A percentile compares a stretch with the other conserved stretches of the same genome.
phyloP scores from a whole-genome alignment of 2,113 vertebrate genomes.

The Zootoca vivipara region DNA sequence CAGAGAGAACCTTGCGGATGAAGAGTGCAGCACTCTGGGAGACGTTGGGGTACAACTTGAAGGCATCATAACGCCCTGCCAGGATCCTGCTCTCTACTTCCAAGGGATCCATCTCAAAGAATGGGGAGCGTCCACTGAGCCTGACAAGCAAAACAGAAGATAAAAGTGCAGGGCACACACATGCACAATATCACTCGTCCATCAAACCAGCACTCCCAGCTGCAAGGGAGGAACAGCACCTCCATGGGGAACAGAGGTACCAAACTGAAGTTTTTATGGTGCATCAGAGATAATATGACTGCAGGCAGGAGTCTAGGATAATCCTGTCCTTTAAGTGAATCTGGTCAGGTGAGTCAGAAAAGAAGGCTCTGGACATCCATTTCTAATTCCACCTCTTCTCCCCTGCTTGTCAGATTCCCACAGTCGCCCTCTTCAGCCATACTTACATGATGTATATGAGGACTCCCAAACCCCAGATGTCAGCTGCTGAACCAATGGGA shows the following conservation, averaged over 20 bases:
- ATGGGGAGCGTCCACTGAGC: slow-evolving; percentile 93
- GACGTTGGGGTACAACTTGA: slow-evolving; percentile 95
- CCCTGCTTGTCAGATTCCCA: background rate
- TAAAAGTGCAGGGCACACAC: background rate
- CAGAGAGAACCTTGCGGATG: slow-evolving; percentile 92
- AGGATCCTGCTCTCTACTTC: slow-evolving; percentile 92
- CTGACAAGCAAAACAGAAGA: slow-evolving; percentile 65
- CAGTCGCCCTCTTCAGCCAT: background rate
- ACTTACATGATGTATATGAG: slow-evolving; percentile 97
- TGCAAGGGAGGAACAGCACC: background rate
- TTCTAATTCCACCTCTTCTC: background rate
- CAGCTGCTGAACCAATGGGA: slow-evolving; percentile 92
- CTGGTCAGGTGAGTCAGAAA: background rate
- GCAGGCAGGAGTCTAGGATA: background rate
- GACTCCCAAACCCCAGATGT: slow-evolving; percentile 93
- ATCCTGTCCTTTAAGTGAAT: background rate
- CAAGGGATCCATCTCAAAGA: slow-evolving; percentile 85
- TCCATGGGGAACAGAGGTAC: background rate
- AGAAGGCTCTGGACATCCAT: background rate
- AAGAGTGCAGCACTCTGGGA: slow-evolving; percentile 97
- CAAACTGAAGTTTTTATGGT: background rate
- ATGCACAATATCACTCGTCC: background rate
- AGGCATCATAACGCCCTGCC: slow-evolving; percentile 92
- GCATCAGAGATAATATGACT: background rate
- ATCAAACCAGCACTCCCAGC: background rate